Conservation (phyloP, 2,113 vertebrate species). For the Peromyscus californicus region DNA sequence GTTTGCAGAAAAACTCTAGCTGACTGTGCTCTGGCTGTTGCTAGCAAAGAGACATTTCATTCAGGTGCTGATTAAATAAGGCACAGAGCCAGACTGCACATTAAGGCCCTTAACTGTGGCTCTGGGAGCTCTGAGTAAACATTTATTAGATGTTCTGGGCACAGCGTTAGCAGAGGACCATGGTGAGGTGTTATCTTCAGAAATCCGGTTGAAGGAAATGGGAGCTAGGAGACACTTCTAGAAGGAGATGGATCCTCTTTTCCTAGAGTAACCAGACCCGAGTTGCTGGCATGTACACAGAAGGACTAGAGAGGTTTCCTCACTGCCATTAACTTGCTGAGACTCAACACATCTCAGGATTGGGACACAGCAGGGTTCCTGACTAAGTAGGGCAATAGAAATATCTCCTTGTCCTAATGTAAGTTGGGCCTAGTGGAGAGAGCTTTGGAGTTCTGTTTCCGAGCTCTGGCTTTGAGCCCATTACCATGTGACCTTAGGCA, state of each 20-base stretch:
- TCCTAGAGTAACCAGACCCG: not conserved
- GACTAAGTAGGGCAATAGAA: slow-evolving; percentile 10
- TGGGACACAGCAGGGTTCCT: not conserved
- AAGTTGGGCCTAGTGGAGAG: not conserved
- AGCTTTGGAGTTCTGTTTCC: slow-evolving; percentile 4
- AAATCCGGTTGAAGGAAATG: slow-evolving; percentile 55
- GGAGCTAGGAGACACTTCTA: slow-evolving; percentile 40
- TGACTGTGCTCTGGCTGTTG: slow-evolving; percentile 74
- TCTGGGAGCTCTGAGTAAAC: slow-evolving; percentile 72
- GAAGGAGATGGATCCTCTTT: slow-evolving; percentile 50
- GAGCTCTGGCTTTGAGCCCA: slow-evolving; percentile 16
- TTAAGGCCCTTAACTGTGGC: slow-evolving; percentile 73
- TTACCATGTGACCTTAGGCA: not conserved
- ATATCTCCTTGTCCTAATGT: slow-evolving; percentile 31
- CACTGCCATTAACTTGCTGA: slow-evolving; percentile 14
- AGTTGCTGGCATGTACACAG: not conserved
- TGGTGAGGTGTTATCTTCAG: slow-evolving; percentile 58
- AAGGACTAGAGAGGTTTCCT: slow-evolving; percentile 20
- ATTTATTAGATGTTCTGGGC: slow-evolving; percentile 73
- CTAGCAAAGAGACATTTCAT: slow-evolving; percentile 79
- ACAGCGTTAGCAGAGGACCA: slow-evolving; percentile 48
- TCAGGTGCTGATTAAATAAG: slow-evolving; percentile 83
- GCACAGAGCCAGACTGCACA: slow-evolving; percentile 70
- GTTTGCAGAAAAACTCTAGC: slow-evolving; percentile 78
- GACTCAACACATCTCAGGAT: not conserved